Evolutionary conservation across 2,888 invertebrate species (phyloP).

Genomic region (Drosophila multiciliata): DNA sequence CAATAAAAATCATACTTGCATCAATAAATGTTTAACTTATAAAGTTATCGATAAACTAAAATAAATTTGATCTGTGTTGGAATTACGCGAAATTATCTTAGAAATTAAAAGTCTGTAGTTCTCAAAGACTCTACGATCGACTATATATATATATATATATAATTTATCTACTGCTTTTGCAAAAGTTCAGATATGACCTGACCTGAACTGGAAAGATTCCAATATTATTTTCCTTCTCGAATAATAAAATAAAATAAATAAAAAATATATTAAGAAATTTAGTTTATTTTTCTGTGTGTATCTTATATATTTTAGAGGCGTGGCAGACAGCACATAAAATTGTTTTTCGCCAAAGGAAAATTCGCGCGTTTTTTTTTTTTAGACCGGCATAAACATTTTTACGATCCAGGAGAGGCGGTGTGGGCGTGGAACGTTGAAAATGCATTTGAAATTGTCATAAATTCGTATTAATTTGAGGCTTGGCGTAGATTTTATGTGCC

Average conservation of each 20-base stretch:
- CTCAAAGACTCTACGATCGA: not conserved
- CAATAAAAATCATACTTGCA: not conserved
- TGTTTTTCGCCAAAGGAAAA: slow-evolving; percentile 44
- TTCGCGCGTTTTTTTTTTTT: slow-evolving; percentile 44
- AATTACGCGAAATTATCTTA: not conserved
- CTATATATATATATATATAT: too few relatives aligned
- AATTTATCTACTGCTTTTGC: too few relatives aligned
- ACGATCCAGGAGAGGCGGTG: slow-evolving; percentile 22
- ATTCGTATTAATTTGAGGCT: slow-evolving; percentile 69
- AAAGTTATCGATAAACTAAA: not conserved
- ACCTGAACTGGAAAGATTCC: not conserved
- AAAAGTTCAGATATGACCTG: not conserved
- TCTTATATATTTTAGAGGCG: slow-evolving; percentile 36
- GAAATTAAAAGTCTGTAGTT: not conserved
- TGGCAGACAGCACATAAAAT: slow-evolving; percentile 60
- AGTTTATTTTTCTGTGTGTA: not conserved
- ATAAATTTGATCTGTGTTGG: not conserved
- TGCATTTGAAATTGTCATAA: slow-evolving; percentile 71
- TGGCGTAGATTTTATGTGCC: slow-evolving; percentile 61
- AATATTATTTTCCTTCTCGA: not conserved
- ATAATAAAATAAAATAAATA: not conserved
- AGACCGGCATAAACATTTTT: slow-evolving; percentile 56
- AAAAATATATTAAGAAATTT: not conserved
- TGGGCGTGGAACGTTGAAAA: slow-evolving; percentile 42
- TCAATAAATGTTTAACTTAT: not conserved